These are phyloP conservation scores for Colletes latitarsis DNA, from an alignment of 1,140 invertebrate genomes.

Conservation along the genomic window DNA sequence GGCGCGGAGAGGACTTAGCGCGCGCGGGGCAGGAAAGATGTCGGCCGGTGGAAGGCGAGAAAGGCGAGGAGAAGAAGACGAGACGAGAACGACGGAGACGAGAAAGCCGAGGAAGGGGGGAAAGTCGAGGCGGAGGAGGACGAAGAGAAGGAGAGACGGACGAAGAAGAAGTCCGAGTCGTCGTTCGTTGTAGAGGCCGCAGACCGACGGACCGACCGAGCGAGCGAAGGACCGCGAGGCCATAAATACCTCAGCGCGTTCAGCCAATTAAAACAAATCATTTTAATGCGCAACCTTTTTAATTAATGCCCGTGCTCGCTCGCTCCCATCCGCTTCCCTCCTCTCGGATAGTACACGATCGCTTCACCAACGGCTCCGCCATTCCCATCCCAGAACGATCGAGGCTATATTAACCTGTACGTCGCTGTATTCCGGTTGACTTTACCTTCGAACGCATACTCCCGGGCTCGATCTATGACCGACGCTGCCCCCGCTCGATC, in stretches of 20 bases:
- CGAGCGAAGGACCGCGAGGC: constrained; percentile 73
- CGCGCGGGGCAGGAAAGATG: not conserved
- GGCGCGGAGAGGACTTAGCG: constrained; percentile 54
- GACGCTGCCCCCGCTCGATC: constrained; percentile 12
- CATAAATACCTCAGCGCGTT: constrained; percentile 81
- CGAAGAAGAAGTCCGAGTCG: constrained; percentile 48
- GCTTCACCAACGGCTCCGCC: constrained; percentile 59
- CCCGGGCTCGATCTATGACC: constrained; percentile 10
- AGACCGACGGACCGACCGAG: constrained; percentile 70
- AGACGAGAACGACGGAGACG: constrained; percentile 24
- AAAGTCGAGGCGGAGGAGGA: constrained; percentile 1
- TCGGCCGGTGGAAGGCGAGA: constrained; percentile 9
- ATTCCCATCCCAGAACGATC: constrained; percentile 72
- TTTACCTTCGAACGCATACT: constrained; percentile 14
- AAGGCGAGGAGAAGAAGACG: constrained; percentile 35
- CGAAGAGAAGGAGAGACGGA: constrained; percentile 34
- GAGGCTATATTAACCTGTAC: constrained; percentile 73
- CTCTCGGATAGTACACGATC: constrained; percentile 66
- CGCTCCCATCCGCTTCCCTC: constrained; percentile 72
- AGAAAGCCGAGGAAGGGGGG: constrained; percentile 36
- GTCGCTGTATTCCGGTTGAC: constrained; percentile 54
- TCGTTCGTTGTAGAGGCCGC: constrained; percentile 66
- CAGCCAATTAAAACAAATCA: constrained; percentile 82
- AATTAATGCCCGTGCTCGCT: constrained; percentile 80
- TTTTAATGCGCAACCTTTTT: constrained; percentile 82